A percentile compares a stretch with the other conserved stretches of the same genome.
phyloP scores from a whole-genome alignment of 2,797 vertebrate species.

The Pteropus rufus region DNA sequence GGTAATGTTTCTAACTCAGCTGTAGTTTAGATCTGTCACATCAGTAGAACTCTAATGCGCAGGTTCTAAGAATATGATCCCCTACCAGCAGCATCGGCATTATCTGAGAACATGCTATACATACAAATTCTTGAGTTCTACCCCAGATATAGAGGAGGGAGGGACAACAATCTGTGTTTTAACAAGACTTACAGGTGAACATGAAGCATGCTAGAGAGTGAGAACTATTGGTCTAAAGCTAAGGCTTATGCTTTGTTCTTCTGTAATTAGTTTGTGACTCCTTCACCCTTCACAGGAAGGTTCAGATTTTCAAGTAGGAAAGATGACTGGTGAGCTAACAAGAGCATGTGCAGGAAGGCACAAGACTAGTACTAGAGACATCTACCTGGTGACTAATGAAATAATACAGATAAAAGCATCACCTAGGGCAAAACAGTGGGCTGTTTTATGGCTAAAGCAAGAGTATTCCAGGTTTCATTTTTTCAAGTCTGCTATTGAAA shows the following conservation, averaged over 20 bases:
- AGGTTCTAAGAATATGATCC: not conserved
- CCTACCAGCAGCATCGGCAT: not conserved
- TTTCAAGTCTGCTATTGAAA: not conserved
- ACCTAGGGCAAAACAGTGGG: not conserved
- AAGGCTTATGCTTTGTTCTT: not conserved
- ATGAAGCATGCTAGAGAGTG: not conserved
- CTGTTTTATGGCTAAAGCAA: not conserved
- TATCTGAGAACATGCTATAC: not conserved
- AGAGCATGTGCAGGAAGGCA: not conserved
- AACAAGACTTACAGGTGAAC: not conserved
- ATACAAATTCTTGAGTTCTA: not conserved
- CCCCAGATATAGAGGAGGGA: not conserved
- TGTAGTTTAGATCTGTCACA: not conserved
- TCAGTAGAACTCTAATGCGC: not conserved
- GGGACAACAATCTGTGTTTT: not conserved
- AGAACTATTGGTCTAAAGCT: not conserved
- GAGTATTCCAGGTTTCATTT: not conserved
- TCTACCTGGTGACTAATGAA: not conserved
- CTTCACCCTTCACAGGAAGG: not conserved
- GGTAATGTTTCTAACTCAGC: not conserved
- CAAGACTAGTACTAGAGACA: not conserved
- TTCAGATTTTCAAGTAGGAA: not conserved
- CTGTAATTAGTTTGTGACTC: not conserved
- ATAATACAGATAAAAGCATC: not conserved
- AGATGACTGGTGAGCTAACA: not conserved